Base-by-base conservation (phyloP, 1,140 invertebrate genomes). In the Drosophila ercepeae region DNA sequence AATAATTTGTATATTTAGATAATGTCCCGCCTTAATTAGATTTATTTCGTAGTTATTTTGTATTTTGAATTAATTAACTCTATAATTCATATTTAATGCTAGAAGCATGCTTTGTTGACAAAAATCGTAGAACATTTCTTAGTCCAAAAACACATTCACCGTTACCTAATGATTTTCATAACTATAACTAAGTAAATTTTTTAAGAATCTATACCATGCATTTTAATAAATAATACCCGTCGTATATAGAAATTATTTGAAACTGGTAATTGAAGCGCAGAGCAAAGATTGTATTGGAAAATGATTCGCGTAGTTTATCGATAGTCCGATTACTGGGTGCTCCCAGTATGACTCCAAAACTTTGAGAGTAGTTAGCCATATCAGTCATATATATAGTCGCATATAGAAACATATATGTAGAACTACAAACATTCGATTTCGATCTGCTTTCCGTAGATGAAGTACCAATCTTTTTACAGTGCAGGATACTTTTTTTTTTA, bases 251-350 rank as follows among this genome's bases (percentile, higher is more conserved):
- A 25, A 1, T n/a, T 48, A 51, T 57, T 57, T 55, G 44, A 50
- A 46, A 46, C 27, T 55, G 13, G 23, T 72, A 68, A 41, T 36
- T 51, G 63, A 77, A 77, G 57, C 41, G 63, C 42, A 60, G 69
- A 69, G 21, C 44, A 75, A 86, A 53, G 68, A 77, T 81, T 81
- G 81, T 86, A 86, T 86, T 86, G 82, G 82, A 88, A 82, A 70
- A 78, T 79, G 42, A 81, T 86, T 81, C 81, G 76, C 57, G 63
- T 71, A 27, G 53, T 0, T 32, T 27, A 13, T n/a, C 32, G 21
- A 25, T 2, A 7, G 45, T 58, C 45, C 25, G 19, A 25, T n/a
- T n/a, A n/a, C n/a, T n/a, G n/a, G n/a, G n/a, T n/a, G n/a, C n/a
- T n/a, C n/a, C n/a, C n/a, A n/a, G n/a, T n/a, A n/a, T n/a, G n/a